Percentiles rank a stretch among this genome's conserved stretches.
Conservation (phyloP, 2,113 vertebrate species). For the Cisticola juncidis region DNA sequence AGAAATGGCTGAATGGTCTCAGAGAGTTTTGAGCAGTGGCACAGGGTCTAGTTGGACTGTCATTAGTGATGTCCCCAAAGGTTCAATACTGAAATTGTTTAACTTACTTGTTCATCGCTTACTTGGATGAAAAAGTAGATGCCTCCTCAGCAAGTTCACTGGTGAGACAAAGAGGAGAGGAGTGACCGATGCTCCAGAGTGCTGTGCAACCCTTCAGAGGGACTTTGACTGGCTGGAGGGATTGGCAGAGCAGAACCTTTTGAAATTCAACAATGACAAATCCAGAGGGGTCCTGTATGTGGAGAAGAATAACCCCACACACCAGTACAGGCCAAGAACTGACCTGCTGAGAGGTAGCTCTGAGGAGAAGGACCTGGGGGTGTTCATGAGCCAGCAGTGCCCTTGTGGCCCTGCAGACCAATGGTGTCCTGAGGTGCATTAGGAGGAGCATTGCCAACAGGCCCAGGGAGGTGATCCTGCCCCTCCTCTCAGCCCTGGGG, state of each 20-base stretch:
- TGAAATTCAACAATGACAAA: not conserved
- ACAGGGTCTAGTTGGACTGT: too few relatives aligned
- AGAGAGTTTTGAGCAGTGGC: not conserved
- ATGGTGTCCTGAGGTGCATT: too few relatives aligned
- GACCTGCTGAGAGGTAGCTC: not conserved
- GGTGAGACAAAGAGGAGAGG: not conserved
- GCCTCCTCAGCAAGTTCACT: not conserved
- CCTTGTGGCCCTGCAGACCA: not conserved
- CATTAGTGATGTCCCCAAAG: not conserved
- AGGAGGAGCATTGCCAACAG: not conserved
- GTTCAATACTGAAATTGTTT: not conserved
- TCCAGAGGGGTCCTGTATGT: not conserved
- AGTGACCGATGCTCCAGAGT: accelerated
- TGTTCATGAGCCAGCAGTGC: not conserved
- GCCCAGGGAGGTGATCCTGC: not conserved
- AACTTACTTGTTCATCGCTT: not conserved
- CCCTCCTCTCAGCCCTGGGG: not conserved
- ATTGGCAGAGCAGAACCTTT: not conserved
- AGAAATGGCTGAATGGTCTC: not conserved
- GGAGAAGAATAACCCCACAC: not conserved
- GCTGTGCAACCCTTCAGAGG: not conserved
- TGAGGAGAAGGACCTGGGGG: not conserved
- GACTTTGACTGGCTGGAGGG: not conserved
- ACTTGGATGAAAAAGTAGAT: not conserved
- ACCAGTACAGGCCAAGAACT: not conserved